Percentiles rank a stretch among this genome's conserved stretches.
Evolutionary conservation across 2,797 vertebrate genomes (phyloP).

Genomic region (Arctocebus calabarensis): DNA sequence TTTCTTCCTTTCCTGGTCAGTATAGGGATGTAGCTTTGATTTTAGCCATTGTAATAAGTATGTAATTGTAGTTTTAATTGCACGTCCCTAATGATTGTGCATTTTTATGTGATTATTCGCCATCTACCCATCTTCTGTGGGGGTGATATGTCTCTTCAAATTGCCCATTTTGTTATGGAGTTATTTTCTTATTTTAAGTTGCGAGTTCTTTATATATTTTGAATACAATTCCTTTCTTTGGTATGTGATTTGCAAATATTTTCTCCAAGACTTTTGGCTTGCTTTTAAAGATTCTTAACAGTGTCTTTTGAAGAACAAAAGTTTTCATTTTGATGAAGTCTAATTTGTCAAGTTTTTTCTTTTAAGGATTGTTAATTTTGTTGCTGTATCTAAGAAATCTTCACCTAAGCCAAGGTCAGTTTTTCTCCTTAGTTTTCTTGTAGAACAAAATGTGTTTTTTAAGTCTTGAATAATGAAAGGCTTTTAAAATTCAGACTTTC

Average conservation of each 20-base stretch:
- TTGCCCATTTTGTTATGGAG: not conserved
- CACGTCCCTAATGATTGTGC: not conserved
- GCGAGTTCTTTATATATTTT: not conserved
- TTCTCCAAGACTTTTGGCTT: not conserved
- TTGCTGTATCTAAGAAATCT: not conserved
- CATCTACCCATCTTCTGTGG: not conserved
- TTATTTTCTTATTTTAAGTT: conserved; percentile 19
- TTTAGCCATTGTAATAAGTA: not conserved
- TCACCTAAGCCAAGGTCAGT: not conserved
- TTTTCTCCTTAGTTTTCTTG: not conserved
- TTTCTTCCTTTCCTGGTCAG: not conserved
- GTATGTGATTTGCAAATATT: not conserved
- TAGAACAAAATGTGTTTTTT: not conserved
- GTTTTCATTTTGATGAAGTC: not conserved
- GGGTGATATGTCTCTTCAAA: not conserved
- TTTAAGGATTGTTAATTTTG: not conserved
- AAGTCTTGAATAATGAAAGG: not conserved
- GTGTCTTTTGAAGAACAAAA: not conserved
- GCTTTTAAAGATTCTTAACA: not conserved
- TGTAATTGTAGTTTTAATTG: not conserved
- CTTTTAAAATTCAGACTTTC: not conserved
- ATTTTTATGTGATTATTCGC: not conserved
- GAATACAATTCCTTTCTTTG: conserved; percentile 9
- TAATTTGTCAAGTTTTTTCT: not conserved
- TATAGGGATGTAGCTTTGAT: not conserved